Conservation (phyloP, 2,888 invertebrate genomes). For the Amphipyra berbera region DNA sequence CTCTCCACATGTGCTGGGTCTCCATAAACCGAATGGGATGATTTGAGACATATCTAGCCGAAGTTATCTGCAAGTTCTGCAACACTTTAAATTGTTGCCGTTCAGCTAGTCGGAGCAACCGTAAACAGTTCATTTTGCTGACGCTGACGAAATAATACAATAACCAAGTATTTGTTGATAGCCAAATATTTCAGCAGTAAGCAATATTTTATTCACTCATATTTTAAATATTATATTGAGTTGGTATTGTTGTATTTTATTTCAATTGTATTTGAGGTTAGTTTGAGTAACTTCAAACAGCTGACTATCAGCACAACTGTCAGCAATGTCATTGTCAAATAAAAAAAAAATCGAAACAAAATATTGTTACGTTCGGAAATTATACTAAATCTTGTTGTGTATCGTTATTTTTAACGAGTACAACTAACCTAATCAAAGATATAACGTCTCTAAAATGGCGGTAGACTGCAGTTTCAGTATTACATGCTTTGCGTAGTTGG, state of each 20-base stretch:
- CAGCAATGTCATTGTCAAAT: too few species aligned
- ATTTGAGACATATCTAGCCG: constrained; percentile 67
- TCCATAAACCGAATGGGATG: constrained; percentile 79
- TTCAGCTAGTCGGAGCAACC: constrained; percentile 64
- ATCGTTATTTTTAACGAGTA: too few species aligned
- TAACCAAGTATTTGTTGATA: constrained; percentile 2
- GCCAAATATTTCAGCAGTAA: constrained; percentile 9
- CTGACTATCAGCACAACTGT: too few species aligned
- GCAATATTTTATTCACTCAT: constrained; percentile 3
- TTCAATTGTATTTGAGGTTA: constrained; percentile 16
- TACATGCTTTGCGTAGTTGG: too few species aligned
- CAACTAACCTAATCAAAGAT: too few species aligned
- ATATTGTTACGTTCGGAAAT: too few species aligned
- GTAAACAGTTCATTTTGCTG: constrained; percentile 72
- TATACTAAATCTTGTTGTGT: too few species aligned
- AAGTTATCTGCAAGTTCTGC: constrained; percentile 63
- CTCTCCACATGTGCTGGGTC: constrained; percentile 76
- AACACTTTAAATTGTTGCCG: constrained; percentile 57
- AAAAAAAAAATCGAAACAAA: too few species aligned
- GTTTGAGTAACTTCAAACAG: too few species aligned
- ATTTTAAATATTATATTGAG: background rate
- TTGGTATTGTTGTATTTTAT: background rate
- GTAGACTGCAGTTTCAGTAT: too few species aligned
- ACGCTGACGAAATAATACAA: background rate
- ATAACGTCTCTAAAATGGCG: too few species aligned